Base-by-base conservation (phyloP, 35 echinoderm and acorn worm genomes). In the Strongylocentrotus purpuratus region DNA sequence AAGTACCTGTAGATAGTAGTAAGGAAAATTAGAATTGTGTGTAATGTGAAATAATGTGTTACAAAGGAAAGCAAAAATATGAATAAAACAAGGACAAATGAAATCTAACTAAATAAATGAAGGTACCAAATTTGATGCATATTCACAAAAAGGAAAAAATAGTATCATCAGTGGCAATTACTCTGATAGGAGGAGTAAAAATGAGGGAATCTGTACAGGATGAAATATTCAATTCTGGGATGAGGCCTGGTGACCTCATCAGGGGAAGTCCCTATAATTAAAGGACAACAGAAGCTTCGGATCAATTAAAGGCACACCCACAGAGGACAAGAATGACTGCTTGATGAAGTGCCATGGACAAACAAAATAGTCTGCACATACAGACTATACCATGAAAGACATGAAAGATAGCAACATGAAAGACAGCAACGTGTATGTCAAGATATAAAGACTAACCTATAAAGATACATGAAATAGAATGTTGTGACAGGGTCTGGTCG, bases 181-280 rank as follows among this genome's bases (percentile, higher is more conserved):
- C 25, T 20, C 28, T 17, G 10, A 61, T 45, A 85, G 94, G n/a
- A 59, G 46, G 32, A 94, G 70, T 31, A 45, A 94, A n/a, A 94
- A n/a, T 9, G 32, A 94, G 94, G 55, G 50, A 94, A 94, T 85
- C 50, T 20, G 86, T 0, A 47, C 88, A 18, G 87, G 48, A 85
- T 87, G 35, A 15, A 85, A 46, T 5, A 32, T 47, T 45, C 87
- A 15, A 46, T 46, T 10, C 5, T 89, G 87, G 87, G 31, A 31
- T 33, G 13, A 33, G 87, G 87, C n/a, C 87, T 89, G 87, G 32
- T 89, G 87, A 33, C 87, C 87, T 89, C 87, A 89, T 89, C 32
- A 89, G 45, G 87, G 87, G 87, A 89, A 89, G 87, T 89, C 32
- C 87, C 87, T 46, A 33, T 33, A 33, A 89, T 89, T 89, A 89